These are phyloP conservation scores for Venusia cambrica DNA, from an alignment of 2,888 invertebrate species.

Conservation along the genomic window DNA sequence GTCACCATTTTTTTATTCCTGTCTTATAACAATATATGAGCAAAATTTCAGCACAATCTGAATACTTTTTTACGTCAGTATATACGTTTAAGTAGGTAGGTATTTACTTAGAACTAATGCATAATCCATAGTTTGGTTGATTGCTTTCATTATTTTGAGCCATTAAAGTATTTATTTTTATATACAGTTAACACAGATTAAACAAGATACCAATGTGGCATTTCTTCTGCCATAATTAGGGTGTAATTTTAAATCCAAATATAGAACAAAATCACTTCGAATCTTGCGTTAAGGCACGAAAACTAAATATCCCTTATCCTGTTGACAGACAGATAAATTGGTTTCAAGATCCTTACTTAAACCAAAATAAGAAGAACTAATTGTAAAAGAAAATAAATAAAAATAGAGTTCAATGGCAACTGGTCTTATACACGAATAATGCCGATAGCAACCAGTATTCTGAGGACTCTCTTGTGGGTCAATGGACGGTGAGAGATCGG, in stretches of 20 bases:
- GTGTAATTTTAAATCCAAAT: no score
- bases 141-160: no score
- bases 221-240: constrained; percentile 31
- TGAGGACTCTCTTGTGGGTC: constrained; percentile 12
- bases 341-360: constrained; percentile 51
- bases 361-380: constrained; percentile 30
- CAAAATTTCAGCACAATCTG: no score
- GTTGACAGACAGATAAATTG: constrained; percentile 72
- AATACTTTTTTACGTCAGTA: no score
- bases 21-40: no score
- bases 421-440: constrained; percentile 25
- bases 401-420: constrained; percentile 11
- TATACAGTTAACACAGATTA: constrained; percentile 3
- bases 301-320: constrained; percentile 53
- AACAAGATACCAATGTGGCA: constrained; percentile 12
- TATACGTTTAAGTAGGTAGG: no score
- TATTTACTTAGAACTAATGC: no score
- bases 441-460: constrained; percentile 17
- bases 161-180: no score
- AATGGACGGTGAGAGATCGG: constrained; percentile 1
- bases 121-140: no score
- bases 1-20: no score
- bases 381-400: background rate
- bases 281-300: constrained; percentile 37
- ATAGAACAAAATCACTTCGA: constrained; percentile 42